Conservation (phyloP, 2,113 vertebrate species). For the Amazona guildingii region DNA sequence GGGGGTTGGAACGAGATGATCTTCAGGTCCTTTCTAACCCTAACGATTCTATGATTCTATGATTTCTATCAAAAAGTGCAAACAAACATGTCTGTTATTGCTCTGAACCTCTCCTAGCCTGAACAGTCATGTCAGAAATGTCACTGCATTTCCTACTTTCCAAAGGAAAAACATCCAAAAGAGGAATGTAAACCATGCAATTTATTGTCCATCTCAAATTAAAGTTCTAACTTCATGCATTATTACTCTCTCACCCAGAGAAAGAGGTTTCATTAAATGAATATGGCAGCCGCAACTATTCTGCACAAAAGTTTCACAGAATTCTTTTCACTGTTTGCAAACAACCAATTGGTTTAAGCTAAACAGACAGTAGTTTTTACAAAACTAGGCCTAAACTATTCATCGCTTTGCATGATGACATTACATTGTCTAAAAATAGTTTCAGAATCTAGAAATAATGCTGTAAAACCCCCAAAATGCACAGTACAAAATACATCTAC, state of each 20-base stretch:
- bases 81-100: background rate
- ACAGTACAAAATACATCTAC: background rate
- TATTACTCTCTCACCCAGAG: background rate
- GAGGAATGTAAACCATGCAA: background rate
- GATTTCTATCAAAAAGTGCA: background rate
- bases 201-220: background rate
- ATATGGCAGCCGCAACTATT: background rate
- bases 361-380: background rate
- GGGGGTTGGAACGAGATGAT: too few species aligned
- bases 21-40: too few species aligned
- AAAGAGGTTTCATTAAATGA: background rate
- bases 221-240: background rate
- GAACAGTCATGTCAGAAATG: background rate
- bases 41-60: too few species aligned
- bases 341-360: background rate
- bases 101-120: background rate
- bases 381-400: background rate
- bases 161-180: background rate
- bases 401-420: background rate
- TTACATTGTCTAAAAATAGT: background rate
- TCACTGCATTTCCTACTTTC: background rate
- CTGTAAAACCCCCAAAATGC: background rate
- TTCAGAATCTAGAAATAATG: background rate
- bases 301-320: background rate
- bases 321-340: background rate